These are phyloP conservation scores for Heloderma charlesbogerti DNA, from an alignment of 2,113 vertebrate species.

Conservation along the genomic window DNA sequence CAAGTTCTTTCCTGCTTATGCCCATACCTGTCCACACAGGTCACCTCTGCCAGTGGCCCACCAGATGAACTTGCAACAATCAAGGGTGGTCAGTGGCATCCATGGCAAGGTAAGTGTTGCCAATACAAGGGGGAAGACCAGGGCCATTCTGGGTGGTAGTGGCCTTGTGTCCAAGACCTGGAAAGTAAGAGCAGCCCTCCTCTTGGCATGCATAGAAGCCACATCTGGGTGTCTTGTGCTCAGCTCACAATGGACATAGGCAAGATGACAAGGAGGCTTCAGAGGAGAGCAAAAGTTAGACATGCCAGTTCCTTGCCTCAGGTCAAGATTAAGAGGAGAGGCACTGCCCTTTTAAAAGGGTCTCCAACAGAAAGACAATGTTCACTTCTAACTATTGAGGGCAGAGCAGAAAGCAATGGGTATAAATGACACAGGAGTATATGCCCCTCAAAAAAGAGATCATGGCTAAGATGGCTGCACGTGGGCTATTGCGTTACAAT, in stretches of 20 bases:
- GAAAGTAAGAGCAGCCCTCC: too few species aligned
- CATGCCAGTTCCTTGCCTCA: neutral
- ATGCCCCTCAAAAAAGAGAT: too few species aligned
- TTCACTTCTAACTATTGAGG: neutral
- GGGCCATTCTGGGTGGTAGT: too few species aligned
- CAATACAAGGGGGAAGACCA: too few species aligned
- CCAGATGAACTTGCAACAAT: neutral
- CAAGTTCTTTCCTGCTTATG: rapidly evolving
- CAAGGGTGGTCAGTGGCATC: neutral
- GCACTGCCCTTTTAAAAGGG: neutral
- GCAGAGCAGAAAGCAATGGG: neutral
- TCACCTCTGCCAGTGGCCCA: neutral
- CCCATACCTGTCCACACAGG: neutral
- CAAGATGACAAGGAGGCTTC: neutral
- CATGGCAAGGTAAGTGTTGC: neutral
- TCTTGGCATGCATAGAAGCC: too few species aligned
- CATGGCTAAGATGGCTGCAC: too few species aligned
- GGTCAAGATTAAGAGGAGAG: neutral
- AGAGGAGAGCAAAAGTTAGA: neutral
- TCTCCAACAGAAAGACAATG: neutral
- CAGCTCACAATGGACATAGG: neutral
- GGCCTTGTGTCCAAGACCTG: too few species aligned
- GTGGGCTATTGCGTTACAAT: too few species aligned
- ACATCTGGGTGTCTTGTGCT: neutral
- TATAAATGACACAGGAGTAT: neutral